These are phyloP conservation scores for Clarias laeviceps DNA, from an alignment of 2,797 vertebrate genomes.

Conservation along the genomic window DNA sequence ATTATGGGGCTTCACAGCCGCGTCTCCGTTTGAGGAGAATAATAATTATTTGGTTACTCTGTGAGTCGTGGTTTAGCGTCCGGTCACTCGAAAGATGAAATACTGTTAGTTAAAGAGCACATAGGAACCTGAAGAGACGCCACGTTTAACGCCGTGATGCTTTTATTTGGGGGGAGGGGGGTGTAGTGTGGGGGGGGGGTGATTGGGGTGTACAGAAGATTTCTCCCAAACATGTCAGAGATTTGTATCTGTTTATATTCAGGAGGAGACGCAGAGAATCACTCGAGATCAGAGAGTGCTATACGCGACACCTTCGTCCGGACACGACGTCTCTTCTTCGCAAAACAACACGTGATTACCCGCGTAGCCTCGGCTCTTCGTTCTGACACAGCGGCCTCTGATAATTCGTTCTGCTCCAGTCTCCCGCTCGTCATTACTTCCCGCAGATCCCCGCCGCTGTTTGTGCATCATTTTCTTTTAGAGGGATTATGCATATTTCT, in stretches of 20 bases:
- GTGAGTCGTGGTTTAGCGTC: background rate
- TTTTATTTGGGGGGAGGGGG: background rate
- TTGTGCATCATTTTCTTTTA: constrained; percentile 68
- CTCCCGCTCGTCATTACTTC: constrained; percentile 38
- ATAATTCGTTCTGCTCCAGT: constrained; percentile 43
- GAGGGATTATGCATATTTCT: constrained; percentile 68
- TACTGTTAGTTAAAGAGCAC: background rate
- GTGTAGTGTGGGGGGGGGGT: no score
- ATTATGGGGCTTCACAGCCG: background rate
- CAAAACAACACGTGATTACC: constrained; percentile 28
- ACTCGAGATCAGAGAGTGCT: constrained; percentile 7
- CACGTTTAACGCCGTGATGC: background rate
- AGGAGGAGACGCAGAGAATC: background rate
- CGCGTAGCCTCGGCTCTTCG: background rate
- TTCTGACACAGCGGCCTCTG: constrained; percentile 32
- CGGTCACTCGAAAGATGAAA: background rate
- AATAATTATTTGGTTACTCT: constrained; percentile 25
- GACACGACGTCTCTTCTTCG: constrained; percentile 3
- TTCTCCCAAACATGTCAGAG: background rate
- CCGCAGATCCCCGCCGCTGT: constrained; percentile 42
- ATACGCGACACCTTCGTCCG: constrained; percentile 25
- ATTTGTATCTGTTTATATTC: constrained; percentile 14
- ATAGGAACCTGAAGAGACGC: background rate
- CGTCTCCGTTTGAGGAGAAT: constrained; percentile 6
- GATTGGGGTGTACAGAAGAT: background rate